phyloP scores from a whole-genome alignment of 2,113 vertebrate species.

The Heptranchias perlo region DNA sequence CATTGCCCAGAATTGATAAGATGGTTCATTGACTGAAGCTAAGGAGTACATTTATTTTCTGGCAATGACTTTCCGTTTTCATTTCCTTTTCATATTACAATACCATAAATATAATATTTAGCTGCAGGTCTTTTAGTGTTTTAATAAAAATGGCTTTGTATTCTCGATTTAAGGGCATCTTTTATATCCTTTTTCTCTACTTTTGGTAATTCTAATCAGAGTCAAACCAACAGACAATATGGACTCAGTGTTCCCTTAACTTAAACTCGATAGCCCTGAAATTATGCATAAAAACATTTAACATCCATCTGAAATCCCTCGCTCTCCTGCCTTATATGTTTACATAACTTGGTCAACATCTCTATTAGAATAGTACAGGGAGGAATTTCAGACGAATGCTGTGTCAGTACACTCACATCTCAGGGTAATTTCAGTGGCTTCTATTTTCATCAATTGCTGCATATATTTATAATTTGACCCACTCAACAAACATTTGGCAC shows the following conservation, averaged over 20 bases:
- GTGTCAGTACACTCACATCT: neutral
- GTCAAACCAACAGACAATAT: neutral
- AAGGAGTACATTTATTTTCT: slow-evolving; percentile 26
- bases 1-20: slow-evolving; percentile 26
- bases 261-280: neutral
- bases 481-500: neutral
- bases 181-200: neutral
- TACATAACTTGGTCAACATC: neutral
- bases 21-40: neutral
- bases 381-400: neutral
- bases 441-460: neutral
- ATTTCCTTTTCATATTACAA: slow-evolving; percentile 19
- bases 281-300: neutral
- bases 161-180: slow-evolving; percentile 4
- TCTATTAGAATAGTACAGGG: neutral
- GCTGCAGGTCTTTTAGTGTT: neutral
- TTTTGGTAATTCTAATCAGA: neutral
- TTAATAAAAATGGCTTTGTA: neutral
- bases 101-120: slow-evolving; percentile 9
- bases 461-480: neutral
- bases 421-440: neutral
- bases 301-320: neutral
- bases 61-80: slow-evolving; percentile 6
- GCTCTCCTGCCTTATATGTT: neutral
- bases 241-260: neutral